Conservation (phyloP, 2,113 vertebrate species). For the Pionites leucogaster region DNA sequence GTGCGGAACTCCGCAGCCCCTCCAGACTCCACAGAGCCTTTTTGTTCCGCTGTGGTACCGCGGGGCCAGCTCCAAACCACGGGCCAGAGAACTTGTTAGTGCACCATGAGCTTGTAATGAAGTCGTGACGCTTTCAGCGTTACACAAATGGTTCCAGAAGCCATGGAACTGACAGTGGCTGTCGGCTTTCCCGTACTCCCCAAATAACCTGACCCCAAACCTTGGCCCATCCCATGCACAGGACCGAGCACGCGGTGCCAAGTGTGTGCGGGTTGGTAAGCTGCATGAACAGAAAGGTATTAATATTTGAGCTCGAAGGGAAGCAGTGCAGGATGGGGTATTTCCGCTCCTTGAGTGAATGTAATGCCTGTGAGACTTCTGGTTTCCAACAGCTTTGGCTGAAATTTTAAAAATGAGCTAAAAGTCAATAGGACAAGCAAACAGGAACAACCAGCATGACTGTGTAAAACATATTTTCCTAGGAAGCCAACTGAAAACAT, state of each 20-base stretch:
- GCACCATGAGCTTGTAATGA: fast-evolving
- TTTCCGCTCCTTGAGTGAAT: not conserved
- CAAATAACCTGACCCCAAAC: no score
- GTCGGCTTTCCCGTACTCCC: fast-evolving
- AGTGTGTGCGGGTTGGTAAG: not conserved
- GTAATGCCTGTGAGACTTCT: not conserved
- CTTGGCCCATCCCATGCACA: fast-evolving
- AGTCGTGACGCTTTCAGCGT: fast-evolving
- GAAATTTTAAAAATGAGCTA: not conserved
- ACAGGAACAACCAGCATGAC: not conserved
- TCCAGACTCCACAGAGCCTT: no score
- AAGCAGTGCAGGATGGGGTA: fast-evolving
- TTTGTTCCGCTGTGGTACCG: fast-evolving
- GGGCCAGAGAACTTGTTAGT: fast-evolving
- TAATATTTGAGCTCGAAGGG: fast-evolving
- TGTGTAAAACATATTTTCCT: not conserved
- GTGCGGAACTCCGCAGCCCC: fast-evolving
- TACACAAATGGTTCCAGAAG: no score
- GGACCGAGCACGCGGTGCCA: fast-evolving
- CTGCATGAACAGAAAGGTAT: not conserved
- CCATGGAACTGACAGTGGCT: fast-evolving
- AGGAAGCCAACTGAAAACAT: not conserved
- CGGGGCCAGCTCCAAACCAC: no score
- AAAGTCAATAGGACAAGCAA: not conserved
- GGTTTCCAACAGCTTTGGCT: not conserved